Evolutionary conservation across 2,888 invertebrate genomes (phyloP).

Genomic region (Aplocera efformata): DNA sequence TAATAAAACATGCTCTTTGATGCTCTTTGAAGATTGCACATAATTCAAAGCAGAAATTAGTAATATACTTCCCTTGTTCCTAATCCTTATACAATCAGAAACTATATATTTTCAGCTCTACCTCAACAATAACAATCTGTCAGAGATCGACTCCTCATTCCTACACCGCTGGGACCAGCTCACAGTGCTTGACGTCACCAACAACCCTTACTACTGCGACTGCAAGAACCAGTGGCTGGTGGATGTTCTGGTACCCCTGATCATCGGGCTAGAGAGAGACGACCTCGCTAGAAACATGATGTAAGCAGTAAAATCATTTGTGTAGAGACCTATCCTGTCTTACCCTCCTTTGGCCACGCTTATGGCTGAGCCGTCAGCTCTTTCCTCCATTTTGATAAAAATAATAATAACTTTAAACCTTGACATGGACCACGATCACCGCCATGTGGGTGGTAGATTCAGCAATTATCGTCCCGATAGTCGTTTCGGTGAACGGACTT

Average conservation of each 20-base stretch:
- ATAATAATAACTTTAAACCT: too few species aligned
- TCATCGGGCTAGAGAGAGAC: constrained; percentile 51
- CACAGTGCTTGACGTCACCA: constrained; percentile 81
- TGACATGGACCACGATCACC: too few species aligned
- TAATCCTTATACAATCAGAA: too few species aligned
- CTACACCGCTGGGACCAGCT: constrained; percentile 85
- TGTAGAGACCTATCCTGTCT: background rate
- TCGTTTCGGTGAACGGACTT: too few species aligned
- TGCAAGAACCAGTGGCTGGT: constrained; percentile 87
- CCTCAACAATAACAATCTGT: constrained; percentile 85
- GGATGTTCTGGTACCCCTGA: constrained; percentile 77
- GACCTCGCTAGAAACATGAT: constrained; percentile 52
- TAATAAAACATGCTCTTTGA: too few species aligned
- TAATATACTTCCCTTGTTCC: too few species aligned
- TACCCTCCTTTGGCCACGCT: background rate
- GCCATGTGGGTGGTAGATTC: too few species aligned
- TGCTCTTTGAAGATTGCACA: too few species aligned
- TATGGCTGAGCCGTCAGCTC: background rate
- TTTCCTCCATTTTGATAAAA: too few species aligned
- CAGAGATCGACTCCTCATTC: constrained; percentile 78
- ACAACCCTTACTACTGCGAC: constrained; percentile 89
- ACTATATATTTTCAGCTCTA: constrained; percentile 74
- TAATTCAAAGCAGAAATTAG: too few species aligned
- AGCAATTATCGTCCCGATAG: too few species aligned
- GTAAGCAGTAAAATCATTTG: constrained; percentile 45